Evolutionary conservation across 2,797 vertebrate species (phyloP), one percentile per base, ranked within the genome.

Genomic region (Takifugu rubripes): DNA sequence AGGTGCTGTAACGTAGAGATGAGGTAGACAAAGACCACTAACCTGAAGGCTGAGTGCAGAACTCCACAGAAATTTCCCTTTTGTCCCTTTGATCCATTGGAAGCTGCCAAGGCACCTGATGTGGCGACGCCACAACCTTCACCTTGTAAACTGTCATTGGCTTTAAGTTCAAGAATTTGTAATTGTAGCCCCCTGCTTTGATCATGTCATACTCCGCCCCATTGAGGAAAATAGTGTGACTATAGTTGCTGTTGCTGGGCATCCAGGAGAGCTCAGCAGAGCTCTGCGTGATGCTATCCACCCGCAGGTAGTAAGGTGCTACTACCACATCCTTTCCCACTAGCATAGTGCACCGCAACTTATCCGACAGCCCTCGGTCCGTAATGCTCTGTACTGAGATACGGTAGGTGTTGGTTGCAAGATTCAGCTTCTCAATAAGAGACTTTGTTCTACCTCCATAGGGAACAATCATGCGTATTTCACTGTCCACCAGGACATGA

Each of bases 41-140:
- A 99, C 97, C 97, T 92, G 95, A 93, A 25, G 94, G 92, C 88
- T 96, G 92, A 0, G 97, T 97, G 81, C 93, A 96, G 90, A 99
- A 99, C 78, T 98, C 97, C 82, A 94, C 90, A 4, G 88, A 93
- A 84, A 94, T 94, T 84, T 98, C 96, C 78, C 92, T 95, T 81
- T 94, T 95, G 26, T 98, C 96, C 54, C 97, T 87, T 52, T 99
- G 96, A 70, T 97, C 97, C 77, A 95, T 77, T 0, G 94, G 93
- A 71, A 99, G 94, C 84, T 99, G 96, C 97, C 97, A 99, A 85
- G 97, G 97, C 92, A 96, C 91, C 91, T 98, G 96, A 88, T 99
- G 97, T n/a, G 96, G 94, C 77, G 92, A 91, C n/a, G 95, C 97
- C 84, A 94, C 90, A 53, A 94, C 93, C 73, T 92, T 94, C 77